phyloP scores from a whole-genome alignment of 2,113 vertebrate genomes.

The Mola mola region DNA sequence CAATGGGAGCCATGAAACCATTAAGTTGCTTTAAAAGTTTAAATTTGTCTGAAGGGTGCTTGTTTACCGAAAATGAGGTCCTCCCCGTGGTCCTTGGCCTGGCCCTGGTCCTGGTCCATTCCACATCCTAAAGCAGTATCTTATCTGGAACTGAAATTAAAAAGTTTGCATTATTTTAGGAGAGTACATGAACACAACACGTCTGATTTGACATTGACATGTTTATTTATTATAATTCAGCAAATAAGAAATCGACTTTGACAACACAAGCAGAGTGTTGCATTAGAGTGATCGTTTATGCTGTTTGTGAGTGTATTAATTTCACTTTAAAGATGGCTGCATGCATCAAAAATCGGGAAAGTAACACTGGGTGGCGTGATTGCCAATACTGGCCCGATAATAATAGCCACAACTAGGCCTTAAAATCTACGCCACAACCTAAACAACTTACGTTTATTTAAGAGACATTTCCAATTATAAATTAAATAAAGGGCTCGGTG shows the following conservation, averaged over 20 bases:
- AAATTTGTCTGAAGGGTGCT: conserved; percentile 1
- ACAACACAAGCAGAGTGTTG: accelerated
- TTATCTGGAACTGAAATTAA: conserved; percentile 22
- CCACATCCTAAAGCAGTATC: conserved; percentile 85
- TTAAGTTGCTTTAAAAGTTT: too few relatives aligned
- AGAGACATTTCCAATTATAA: too few relatives aligned
- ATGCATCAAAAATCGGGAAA: neutral
- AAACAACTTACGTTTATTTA: too few relatives aligned
- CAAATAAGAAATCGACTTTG: neutral
- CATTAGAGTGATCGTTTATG: neutral
- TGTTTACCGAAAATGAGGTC: conserved; percentile 91
- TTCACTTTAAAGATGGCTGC: conserved; percentile 28
- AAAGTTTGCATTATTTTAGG: neutral
- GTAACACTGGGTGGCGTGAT: conserved; percentile 11
- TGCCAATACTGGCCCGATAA: conserved; percentile 17
- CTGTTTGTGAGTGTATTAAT: neutral
- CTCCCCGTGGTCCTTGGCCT: conserved; percentile 87
- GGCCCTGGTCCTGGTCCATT: conserved; percentile 89
- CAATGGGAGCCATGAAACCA: too few relatives aligned
- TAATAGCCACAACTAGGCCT: conserved; percentile 43
- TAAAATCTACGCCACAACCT: conserved; percentile 41
- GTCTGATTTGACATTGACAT: neutral
- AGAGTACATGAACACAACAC: neutral
- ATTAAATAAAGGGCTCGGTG: accelerated
- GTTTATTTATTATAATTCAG: too few relatives aligned